phyloP scores from a whole-genome alignment of 2,113 vertebrate species.

The Danio rerio region GRCz12tu NC_133195.1:5292001-5292500 shows the following conservation, averaged over 20 bases:
- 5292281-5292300: no score
- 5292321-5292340: background rate
- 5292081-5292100: constrained; percentile 71
- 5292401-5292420: no score
- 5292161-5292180: background rate
- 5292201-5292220: background rate
- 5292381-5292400: constrained; percentile 49
- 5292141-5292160: no score
- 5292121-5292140: no score
- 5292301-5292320: no score
- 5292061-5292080: constrained; percentile 84
- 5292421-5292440: no score
- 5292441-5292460: no score
- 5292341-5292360: constrained; percentile 75
- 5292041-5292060: background rate
- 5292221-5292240: no score
- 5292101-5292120: no score
- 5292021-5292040: background rate
- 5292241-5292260: no score
- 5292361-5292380: constrained; percentile 78
- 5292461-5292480: constrained; percentile 56
- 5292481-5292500: constrained; percentile 81
- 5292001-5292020: background rate
- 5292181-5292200: background rate
- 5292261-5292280: no score